Evolutionary conservation across 2,113 vertebrate species (phyloP).

Genomic region (Vidua macroura): DNA sequence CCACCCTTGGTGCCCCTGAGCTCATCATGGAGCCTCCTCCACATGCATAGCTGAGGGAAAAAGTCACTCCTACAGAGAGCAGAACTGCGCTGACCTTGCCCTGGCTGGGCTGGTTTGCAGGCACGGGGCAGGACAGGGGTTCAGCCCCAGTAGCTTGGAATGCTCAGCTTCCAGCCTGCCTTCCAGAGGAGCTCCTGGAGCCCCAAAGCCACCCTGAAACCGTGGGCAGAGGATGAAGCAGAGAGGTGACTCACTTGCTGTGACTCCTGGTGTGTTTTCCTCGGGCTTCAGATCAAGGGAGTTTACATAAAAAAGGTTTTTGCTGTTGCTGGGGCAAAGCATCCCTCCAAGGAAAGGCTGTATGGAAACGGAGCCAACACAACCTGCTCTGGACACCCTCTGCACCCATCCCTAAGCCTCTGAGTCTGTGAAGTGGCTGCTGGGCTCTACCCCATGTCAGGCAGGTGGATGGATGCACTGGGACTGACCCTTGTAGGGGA

Average conservation of each 20-base stretch:
- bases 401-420: neutral
- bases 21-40: neutral
- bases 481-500: neutral
- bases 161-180: neutral
- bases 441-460: neutral
- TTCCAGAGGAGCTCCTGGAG: neutral
- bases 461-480: fast-evolving
- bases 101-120: neutral
- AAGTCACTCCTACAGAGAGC: neutral
- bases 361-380: neutral
- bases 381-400: neutral
- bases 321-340: neutral
- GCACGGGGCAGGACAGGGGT: fast-evolving
- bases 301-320: neutral
- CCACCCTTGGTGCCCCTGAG: fast-evolving
- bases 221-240: neutral
- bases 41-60: neutral
- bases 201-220: neutral
- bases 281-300: neutral
- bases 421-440: neutral
- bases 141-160: neutral
- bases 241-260: neutral
- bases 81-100: neutral
- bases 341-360: neutral
- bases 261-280: neutral